A percentile compares a stretch with the other conserved stretches of the same genome.
These are phyloP conservation scores for Terrapene triunguis DNA, from an alignment of 2,113 vertebrate genomes.

Conservation along the genomic window DNA sequence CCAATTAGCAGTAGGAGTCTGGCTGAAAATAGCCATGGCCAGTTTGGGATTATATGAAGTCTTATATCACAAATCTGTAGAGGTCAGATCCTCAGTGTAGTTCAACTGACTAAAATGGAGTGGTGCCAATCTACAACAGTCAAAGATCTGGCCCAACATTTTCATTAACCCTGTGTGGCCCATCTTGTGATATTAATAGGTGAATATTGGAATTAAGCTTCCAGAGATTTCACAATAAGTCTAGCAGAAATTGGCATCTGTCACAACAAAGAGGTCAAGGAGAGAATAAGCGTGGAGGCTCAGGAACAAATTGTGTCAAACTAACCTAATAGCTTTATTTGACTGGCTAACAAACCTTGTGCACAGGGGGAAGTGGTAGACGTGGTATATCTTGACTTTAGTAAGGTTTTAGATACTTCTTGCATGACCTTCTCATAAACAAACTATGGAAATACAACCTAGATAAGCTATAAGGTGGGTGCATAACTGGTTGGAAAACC, in stretches of 20 bases:
- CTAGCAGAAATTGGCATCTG: not conserved
- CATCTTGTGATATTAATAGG: not conserved
- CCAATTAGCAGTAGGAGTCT: not conserved
- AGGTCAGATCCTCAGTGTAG: rapidly evolving
- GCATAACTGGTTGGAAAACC: no score
- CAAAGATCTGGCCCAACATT: not conserved
- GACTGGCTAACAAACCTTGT: not conserved
- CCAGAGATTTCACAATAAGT: not conserved
- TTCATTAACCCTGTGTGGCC: not conserved
- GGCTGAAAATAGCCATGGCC: not conserved
- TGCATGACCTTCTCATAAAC: not conserved
- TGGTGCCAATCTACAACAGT: not conserved
- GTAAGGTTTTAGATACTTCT: not conserved
- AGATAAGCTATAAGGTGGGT: no score
- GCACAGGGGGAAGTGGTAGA: not conserved
- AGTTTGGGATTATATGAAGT: not conserved
- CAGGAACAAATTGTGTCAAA: not conserved
- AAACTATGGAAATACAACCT: not conserved
- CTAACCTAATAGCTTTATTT: not conserved
- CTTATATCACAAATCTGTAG: not conserved
- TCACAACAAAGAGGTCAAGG: not conserved
- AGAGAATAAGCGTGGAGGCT: not conserved
- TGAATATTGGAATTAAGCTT: not conserved
- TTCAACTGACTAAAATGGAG: not conserved
- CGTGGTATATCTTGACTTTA: not conserved